Conservation (phyloP, 2,888 invertebrate species). For the Diploptera punctata region DNA sequence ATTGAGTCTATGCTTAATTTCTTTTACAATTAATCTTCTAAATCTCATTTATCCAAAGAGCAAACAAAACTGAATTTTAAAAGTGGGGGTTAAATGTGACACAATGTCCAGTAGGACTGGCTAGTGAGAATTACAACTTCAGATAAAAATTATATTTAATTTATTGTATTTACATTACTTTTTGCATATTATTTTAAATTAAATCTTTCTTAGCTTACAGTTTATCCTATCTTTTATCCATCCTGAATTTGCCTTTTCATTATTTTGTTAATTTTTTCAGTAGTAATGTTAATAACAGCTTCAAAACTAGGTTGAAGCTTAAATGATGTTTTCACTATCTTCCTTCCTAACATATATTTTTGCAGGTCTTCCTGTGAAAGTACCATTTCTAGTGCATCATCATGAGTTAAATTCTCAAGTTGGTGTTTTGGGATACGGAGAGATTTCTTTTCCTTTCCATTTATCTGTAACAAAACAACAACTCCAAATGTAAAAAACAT, state of each 20-base stretch:
- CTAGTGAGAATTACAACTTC: no score
- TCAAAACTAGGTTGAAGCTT: slow-evolving; percentile 55
- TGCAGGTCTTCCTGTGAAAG: slow-evolving; percentile 55
- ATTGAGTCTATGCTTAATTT: no score
- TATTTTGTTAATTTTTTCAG: slow-evolving; percentile 31
- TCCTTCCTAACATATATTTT: slow-evolving; percentile 49
- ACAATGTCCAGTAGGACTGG: no score
- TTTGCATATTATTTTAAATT: no score
- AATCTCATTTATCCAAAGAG: no score
- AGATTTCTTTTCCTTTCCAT: slow-evolving; percentile 58
- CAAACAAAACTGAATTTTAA: no score
- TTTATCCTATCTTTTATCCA: no score
- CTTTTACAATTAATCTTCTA: no score
- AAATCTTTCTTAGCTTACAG: no score
- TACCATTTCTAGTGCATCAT: slow-evolving; percentile 62
- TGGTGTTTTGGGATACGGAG: slow-evolving; percentile 60
- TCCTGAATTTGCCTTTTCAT: slow-evolving; percentile 34
- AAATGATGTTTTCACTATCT: slow-evolving; percentile 53
- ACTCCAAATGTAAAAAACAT: not conserved
- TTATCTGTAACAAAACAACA: slow-evolving; percentile 54
- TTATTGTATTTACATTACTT: no score
- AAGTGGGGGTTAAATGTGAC: no score
- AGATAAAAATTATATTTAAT: no score
- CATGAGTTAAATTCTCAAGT: slow-evolving; percentile 60
- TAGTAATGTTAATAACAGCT: slow-evolving; percentile 52